Base-by-base conservation (phyloP, 2,113 vertebrate genomes). In the Seriola aureovittata region DNA sequence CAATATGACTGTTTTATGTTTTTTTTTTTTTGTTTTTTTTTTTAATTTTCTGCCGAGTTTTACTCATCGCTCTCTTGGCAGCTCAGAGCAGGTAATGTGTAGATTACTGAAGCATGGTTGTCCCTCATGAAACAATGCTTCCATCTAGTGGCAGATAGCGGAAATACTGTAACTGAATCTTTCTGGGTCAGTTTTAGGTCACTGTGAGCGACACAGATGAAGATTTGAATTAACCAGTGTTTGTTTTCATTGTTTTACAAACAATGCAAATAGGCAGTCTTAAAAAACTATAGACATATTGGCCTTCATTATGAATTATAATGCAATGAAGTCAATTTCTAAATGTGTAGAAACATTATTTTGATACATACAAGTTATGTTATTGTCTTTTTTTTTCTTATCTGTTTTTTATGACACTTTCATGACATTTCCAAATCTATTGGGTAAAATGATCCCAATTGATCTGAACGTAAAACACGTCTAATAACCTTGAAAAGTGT, bases 131-230 rank as follows among this genome's bases (percentile, higher is more conserved):
- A 14, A 1, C 29, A 67, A 70, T 77, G 66, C 29, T 82, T 54
- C 75, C 87, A 60, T 73, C 93, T 93, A 80, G 88, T 90, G 92
- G 86, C 8, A 50, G 29, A 25, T 3, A 55, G 8, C 55, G 8
- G 36, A 55, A 85, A 71, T n/a, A 40, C 52, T 13, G 67, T 8
- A 8, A 5, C 38, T n/a, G 50, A 54, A 50, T 44, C 10, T 58
- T 25, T 65, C 48, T 21, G 19, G 50, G 40, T 74, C 25, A 13
- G 4, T 66, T 54, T 46, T 34, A 58, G 63, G 40, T 64, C 69
- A 59, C n/a, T 48, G 25, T 17, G 1, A 44, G 11, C 25, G 66
- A 17, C 21, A 40, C 8, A 17, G 8, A 34, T 8, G 14, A 67
- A 1, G 8, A 50, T 44, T 29, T 11, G 4, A 40, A 48, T 8